These are phyloP conservation scores for Casuarius casuarius DNA, from an alignment of 2,113 vertebrate genomes.

Conservation along the genomic window DNA sequence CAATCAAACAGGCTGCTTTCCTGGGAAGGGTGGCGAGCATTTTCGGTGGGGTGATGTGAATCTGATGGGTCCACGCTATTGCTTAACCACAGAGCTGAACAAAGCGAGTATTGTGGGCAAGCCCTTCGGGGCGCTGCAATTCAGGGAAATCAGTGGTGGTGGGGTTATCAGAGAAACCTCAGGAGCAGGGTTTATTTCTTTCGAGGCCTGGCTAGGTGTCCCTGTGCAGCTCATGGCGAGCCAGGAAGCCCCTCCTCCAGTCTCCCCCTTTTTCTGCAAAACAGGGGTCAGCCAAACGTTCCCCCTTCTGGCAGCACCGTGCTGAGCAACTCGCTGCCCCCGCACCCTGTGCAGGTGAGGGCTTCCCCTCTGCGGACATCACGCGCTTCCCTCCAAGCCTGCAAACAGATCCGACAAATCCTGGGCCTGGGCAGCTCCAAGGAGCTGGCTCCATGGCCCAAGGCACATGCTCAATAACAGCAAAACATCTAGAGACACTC, in stretches of 20 bases:
- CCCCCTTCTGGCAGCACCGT: not conserved
- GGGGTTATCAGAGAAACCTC: not conserved
- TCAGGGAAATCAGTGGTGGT: not conserved
- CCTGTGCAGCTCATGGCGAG: not conserved
- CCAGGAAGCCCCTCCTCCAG: not conserved
- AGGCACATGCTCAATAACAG: accelerated
- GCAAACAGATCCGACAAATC: not conserved
- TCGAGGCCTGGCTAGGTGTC: not conserved
- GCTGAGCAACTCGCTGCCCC: not conserved
- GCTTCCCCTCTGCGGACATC: not conserved
- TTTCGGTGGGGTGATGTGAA: not conserved
- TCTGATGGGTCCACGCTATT: not conserved
- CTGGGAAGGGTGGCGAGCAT: not conserved
- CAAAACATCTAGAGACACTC: not conserved
- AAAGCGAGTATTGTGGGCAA: not conserved
- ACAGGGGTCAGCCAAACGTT: not conserved
- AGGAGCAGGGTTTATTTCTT: not conserved
- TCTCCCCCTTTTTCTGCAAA: not conserved
- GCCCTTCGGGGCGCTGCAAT: not conserved
- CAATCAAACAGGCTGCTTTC: not conserved
- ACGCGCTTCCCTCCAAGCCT: not conserved
- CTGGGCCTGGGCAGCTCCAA: not conserved
- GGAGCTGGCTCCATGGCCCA: not conserved
- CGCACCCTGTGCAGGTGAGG: not conserved
- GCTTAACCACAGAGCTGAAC: not conserved